These are phyloP conservation scores for Gasterosteus nipponicus DNA, from an alignment of 2,113 vertebrate genomes.

Conservation along the genomic window DNA sequence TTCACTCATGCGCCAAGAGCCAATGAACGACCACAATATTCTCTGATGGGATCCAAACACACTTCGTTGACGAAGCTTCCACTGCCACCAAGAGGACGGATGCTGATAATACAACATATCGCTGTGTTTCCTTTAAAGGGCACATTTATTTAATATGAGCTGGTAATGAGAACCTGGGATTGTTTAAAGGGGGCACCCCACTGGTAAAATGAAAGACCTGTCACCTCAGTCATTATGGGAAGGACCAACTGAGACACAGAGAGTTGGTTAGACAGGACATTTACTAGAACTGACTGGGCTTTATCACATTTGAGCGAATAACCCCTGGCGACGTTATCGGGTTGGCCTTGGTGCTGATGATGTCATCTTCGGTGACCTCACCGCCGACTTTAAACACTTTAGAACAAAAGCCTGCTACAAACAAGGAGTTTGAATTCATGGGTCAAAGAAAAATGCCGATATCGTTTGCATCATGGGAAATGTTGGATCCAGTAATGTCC, in stretches of 20 bases:
- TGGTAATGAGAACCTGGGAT: background rate
- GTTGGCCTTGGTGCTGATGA: background rate
- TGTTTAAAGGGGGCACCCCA: background rate
- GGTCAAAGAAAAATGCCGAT: background rate
- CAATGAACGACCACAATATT: background rate
- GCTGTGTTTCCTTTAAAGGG: background rate
- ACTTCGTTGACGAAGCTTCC: background rate
- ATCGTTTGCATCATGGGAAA: slow-evolving; percentile 1
- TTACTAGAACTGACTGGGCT: background rate
- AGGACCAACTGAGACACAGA: background rate
- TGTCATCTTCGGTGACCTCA: background rate
- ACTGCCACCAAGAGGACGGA: slow-evolving; percentile 57
- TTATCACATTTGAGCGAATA: background rate
- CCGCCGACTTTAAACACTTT: background rate
- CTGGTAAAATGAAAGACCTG: background rate
- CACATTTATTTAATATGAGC: too few species aligned
- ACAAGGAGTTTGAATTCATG: background rate
- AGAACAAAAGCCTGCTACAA: background rate
- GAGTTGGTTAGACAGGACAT: background rate
- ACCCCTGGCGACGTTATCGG: background rate
- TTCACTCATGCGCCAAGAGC: background rate
- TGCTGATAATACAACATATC: slow-evolving; percentile 9
- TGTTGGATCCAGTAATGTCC: background rate
- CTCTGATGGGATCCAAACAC: background rate
- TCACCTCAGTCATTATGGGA: background rate